phyloP scores from a whole-genome alignment of 2,888 invertebrate species.

The Merodon equestris region DNA sequence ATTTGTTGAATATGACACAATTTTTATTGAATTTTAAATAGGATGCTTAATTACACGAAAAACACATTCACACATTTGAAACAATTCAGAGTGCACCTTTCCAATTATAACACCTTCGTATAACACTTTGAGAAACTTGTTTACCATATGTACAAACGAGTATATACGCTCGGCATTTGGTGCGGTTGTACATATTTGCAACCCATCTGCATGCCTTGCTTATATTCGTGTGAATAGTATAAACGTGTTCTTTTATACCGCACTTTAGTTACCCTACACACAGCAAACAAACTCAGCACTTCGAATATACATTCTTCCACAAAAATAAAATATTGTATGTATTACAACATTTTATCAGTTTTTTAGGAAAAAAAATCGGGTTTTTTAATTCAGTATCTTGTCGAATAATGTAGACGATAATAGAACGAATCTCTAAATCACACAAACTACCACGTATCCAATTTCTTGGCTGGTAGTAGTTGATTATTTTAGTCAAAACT shows the following conservation, averaged over 20 bases:
- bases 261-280: background rate
- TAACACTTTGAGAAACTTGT: conserved; percentile 39
- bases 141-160: background rate
- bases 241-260: conserved; percentile 28
- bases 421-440: conserved; percentile 31
- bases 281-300: background rate
- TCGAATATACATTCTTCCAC: too few relatives aligned
- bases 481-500: conserved; percentile 53
- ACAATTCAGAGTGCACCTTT: too few relatives aligned
- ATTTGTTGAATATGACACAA: too few relatives aligned
- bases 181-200: too few relatives aligned
- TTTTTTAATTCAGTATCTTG: background rate
- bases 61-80: conserved; percentile 18
- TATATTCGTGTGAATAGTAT: conserved; percentile 38
- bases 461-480: conserved; percentile 48
- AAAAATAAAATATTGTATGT: too few relatives aligned
- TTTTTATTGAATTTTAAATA: too few relatives aligned
- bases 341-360: background rate
- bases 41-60: too few relatives aligned
- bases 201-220: conserved; percentile 30
- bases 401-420: conserved; percentile 16
- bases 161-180: conserved; percentile 12
- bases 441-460: conserved; percentile 54
- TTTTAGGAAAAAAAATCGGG: too few relatives aligned
- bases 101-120: conserved; percentile 49